Base-by-base conservation (phyloP, 2,113 vertebrate genomes). In the Romanogobio albipinnatus region DNA sequence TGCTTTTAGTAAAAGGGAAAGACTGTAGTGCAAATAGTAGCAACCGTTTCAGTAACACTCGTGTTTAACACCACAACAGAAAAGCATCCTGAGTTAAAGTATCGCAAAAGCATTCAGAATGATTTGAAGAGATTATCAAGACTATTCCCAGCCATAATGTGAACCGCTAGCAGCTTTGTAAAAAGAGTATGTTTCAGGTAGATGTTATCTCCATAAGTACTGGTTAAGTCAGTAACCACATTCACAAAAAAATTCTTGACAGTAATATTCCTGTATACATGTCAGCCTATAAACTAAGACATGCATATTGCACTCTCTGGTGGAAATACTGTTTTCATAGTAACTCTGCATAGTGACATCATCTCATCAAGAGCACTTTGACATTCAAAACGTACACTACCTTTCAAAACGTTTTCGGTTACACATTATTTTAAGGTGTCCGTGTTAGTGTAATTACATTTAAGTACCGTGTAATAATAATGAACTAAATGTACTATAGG, bases 21-120 rank as follows among this genome's bases (percentile, higher is more conserved):
- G 36, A 47, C 9, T 45, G 53, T 80, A 81, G 82, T 84, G 86
- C 71, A 84, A 87, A 81, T 75, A 58, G 0, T 4, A 76, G 14
- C 58, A 61, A 10, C 58, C 14, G 17, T 62, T 79, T n/a, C n/a
- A 24, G n/a, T 26, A 79, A 79, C 58, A 62, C 58, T 62, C 0
- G 24, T 15, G 10, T 45, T 79, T 17, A 62, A 62, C 70, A 74
- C 70, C 43, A 26, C 9, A 56, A 22, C 19, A 36, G 19, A 56
- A 56, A 76, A 33, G 17, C 17, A 17, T 53, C 51, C 15, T 19
- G 51, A 58, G 75, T 77, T 14, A 76, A 14, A 9, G 9, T 22
- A 58, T 56, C 17, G 17, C 22, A 36, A 11, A 29, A 19, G 22
- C 24, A 24, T 73, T 76, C 49, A 11, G 2, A 76, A 26, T 26